These are phyloP conservation scores for Gorilla gorilla DNA, from an alignment of 2,113 vertebrate species.

Conservation along the genomic window DNA sequence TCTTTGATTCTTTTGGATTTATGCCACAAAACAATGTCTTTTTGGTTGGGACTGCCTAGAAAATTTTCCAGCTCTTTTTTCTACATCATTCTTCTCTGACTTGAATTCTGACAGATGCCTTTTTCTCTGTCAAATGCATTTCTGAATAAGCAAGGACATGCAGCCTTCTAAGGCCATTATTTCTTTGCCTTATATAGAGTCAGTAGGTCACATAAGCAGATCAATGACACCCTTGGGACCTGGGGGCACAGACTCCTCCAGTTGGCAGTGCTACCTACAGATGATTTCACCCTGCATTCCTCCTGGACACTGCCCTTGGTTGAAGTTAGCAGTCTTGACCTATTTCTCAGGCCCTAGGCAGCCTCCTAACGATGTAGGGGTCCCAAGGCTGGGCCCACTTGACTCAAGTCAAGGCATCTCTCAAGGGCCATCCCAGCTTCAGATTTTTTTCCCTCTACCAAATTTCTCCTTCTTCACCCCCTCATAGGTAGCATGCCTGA, in stretches of 20 bases:
- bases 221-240: no score
- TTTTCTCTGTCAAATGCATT: neutral
- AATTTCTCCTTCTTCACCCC: neutral
- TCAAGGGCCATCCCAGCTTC: neutral
- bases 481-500: neutral
- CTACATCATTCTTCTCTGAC: neutral
- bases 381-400: neutral
- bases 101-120: neutral
- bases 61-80: neutral
- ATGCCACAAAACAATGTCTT: neutral
- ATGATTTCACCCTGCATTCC: neutral
- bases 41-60: neutral
- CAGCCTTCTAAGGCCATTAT: neutral
- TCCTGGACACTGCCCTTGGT: neutral
- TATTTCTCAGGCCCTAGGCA: neutral
- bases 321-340: neutral
- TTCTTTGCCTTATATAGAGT: neutral
- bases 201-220: no score
- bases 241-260: no score
- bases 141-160: neutral
- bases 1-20: neutral
- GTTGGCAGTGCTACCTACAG: neutral
- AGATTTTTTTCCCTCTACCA: no score
- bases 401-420: neutral
- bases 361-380: rapidly evolving